Evolutionary conservation across 2,888 invertebrate genomes (phyloP), one percentile per base, ranked within the genome.

Genomic region (Microctonus hyperodae): DNA sequence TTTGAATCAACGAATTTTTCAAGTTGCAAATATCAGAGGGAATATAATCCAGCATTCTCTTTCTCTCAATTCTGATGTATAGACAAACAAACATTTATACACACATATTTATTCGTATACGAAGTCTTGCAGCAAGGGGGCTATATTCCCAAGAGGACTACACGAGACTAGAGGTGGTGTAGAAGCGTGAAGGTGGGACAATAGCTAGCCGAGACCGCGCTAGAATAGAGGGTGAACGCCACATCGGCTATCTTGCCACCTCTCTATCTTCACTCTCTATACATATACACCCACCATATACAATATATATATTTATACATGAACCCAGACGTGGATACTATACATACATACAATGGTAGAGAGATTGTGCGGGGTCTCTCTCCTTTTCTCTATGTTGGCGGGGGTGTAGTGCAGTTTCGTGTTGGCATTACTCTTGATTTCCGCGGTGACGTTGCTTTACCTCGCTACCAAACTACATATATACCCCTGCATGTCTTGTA

Each of bases 391-490:
- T 51, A 13, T 51, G 16, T 51, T 25, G 64, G 70, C 80, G 85
- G 86, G n/a, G 78, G 44, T 44, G 83, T 84, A 87, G 87, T 87
- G 87, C 87, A 86, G 87, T 88, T 88, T 86, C 88, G 86, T 88
- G 88, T 88, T 87, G 86, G 86, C 88, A 88, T 88, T 88, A 88
- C 87, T 88, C 88, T 88, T 88, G 88, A 88, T 88, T 88, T 88
- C 86, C 86, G 85, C 81, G 83, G 85, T 85, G 86, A 83, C 83
- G 82, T 79, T 80, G 79, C 79, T 44, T 16, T 78, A 78, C 77
- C 78, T 78, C 76, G 75, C 76, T 16, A n/a, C n/a, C n/a, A n/a
- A 16, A n/a, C 20, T 65, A 56, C 69, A 58, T 70, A 67, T 7
- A n/a, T n/a, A n/a, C 64, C 62, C 69, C 69, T 31, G 59, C 70